These are phyloP conservation scores for Gymnoscopelus microlampas DNA, from an alignment of 2,797 vertebrate species.

Conservation along the genomic window DNA sequence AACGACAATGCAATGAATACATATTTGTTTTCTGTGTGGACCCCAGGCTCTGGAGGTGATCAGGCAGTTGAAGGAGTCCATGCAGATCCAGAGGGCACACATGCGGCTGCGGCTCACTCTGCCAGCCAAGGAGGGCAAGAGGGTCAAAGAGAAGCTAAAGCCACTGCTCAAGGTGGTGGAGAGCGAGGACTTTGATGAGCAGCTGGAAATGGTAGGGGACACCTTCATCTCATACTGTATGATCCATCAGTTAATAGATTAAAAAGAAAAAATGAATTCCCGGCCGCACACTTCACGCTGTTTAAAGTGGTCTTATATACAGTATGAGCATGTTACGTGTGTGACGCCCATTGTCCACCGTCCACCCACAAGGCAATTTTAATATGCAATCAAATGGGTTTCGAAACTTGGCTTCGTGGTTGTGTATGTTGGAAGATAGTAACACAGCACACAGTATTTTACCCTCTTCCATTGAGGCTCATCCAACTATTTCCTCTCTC, in stretches of 20 bases:
- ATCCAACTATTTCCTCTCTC: no score
- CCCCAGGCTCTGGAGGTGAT: conserved; percentile 93
- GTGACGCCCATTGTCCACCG: no score
- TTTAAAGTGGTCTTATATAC: no score
- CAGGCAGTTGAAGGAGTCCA: conserved; percentile 91
- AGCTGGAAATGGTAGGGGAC: conserved; percentile 89
- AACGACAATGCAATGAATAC: no score
- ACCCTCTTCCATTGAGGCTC: background rate
- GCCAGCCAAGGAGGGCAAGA: conserved; percentile 92
- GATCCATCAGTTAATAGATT: background rate
- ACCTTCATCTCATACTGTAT: background rate
- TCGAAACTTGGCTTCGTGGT: no score
- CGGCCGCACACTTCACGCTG: no score
- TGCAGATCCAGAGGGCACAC: conserved; percentile 96
- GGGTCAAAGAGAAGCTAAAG: conserved; percentile 95
- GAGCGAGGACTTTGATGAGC: conserved; percentile 91
- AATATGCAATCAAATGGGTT: no score
- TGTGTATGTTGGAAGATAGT: no score
- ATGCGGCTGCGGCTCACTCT: conserved; percentile 92
- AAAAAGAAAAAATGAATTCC: no score
- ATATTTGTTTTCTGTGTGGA: background rate
- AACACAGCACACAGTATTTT: no score
- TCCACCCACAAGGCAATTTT: no score
- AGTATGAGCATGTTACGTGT: no score
- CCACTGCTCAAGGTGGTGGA: conserved; percentile 90